Base-by-base conservation (phyloP, 2,888 invertebrate species). In the Scaptomyza parva region DNA sequence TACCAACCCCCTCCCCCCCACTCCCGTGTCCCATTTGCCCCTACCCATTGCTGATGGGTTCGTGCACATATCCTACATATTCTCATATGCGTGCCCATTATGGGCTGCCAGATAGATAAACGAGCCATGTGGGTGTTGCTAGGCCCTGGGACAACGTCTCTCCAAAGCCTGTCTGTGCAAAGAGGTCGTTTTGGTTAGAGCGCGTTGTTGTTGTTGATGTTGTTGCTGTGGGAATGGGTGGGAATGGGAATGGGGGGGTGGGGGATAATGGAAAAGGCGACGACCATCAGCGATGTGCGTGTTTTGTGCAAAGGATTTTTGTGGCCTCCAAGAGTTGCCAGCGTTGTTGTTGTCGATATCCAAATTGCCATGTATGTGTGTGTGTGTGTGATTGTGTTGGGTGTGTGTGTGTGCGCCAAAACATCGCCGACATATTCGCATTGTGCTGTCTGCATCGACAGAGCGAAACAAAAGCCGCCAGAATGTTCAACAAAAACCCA, bases 21-120 rank as follows among this genome's bases (percentile, higher is more conserved):
- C 35, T n/a, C 35, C 8, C 2, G 4, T n/a, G n/a, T n/a, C 18
- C 4, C 14, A 14, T 8, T 12, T 30, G 37, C 12, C 35, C n/a
- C 41, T 37, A 5, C 20, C 62, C 33, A 8, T 26, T 14, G 24
- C 54, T 54, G 53, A 61, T 61, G 57, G 70, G 60, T 26, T 50
- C 52, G 48, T 58, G 60, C 61, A 59, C 61, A 54, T 52, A 59
- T 72, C 53, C 66, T 37, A 65, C 70, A 69, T 30, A 47, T 59
- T 68, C 74, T 61, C 75, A 75, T 75, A 78, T 78, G 77, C 77
- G 77, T 75, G 71, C 71, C 68, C 71, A 78, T 78, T 74, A 78
- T 74, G 78, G 67, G 57, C 64, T 74, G 76, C 48, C 67, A 65
- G 64, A 54, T 77, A 70, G 77, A 78, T 71, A 78, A 74, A 77